phyloP scores from a whole-genome alignment of 2,113 vertebrate genomes.

The Brachypteracias leptosomus region DNA sequence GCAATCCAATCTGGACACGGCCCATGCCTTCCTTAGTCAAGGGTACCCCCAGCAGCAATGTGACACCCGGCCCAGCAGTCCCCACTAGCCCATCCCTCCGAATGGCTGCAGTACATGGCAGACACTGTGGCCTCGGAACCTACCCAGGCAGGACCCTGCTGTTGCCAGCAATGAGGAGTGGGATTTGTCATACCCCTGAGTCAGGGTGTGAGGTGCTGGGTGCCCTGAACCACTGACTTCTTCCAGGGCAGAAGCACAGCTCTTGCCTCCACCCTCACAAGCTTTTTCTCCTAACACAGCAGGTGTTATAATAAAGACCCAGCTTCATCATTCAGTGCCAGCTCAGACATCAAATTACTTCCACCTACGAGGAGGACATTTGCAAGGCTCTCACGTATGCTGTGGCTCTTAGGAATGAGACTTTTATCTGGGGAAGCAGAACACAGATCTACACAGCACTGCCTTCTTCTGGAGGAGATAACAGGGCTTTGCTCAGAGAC shows the following conservation, averaged over 20 bases:
- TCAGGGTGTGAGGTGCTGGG: neutral
- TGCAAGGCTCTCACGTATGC: neutral
- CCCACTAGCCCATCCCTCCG: neutral
- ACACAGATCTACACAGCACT: neutral
- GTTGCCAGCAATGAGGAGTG: neutral
- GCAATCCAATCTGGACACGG: neutral
- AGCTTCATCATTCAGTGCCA: neutral
- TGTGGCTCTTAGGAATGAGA: neutral
- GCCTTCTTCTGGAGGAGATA: slow-evolving; percentile 47
- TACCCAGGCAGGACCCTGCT: neutral
- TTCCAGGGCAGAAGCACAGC: neutral
- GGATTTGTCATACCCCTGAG: neutral
- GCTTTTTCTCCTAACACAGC: neutral
- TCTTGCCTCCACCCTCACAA: neutral
- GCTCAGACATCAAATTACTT: neutral
- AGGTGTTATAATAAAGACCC: neutral
- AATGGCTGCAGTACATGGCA: neutral
- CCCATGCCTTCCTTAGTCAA: neutral
- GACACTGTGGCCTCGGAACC: neutral
- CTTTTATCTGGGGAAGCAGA: slow-evolving; percentile 4
- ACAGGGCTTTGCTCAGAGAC: neutral
- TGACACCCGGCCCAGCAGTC: neutral
- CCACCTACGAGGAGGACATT: neutral
- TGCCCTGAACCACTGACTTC: neutral
- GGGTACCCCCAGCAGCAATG: neutral